Evolutionary conservation across 1,140 invertebrate genomes (phyloP).

Genomic region (Drosophila jambulina): DNA sequence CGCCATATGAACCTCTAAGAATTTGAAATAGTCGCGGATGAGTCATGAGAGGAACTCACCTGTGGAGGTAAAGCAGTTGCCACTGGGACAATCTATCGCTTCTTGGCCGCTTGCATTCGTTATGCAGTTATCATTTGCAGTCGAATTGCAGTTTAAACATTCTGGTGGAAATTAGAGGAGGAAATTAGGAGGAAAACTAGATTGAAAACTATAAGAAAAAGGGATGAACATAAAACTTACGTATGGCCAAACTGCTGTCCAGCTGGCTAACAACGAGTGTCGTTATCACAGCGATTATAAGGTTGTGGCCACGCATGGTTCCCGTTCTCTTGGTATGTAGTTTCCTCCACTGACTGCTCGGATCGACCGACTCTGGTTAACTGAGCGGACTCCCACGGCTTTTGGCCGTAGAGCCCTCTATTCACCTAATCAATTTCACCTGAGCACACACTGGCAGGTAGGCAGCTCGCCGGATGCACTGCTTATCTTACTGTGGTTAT

Average conservation of each 20-base stretch:
- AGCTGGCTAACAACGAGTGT: constrained; percentile 26
- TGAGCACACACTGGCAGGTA: constrained; percentile 3
- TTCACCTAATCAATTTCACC: constrained; percentile 50
- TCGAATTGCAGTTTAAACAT: constrained; percentile 12
- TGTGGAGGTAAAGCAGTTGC: constrained; percentile 6
- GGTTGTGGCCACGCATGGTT: constrained; percentile 20
- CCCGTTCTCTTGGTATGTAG: neutral
- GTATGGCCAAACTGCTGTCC: constrained; percentile 5
- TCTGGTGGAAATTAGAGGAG: neutral
- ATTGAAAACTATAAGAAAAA: no score
- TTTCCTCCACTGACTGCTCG: constrained; percentile 13
- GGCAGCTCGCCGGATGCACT: constrained; percentile 22
- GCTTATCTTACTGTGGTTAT: constrained; percentile 51
- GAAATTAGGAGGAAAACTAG: neutral
- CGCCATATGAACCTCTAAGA: constrained; percentile 4
- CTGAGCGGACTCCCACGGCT: constrained; percentile 43
- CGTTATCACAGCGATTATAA: constrained; percentile 26
- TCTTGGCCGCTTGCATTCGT: no score
- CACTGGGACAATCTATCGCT: neutral
- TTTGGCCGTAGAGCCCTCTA: constrained; percentile 17
- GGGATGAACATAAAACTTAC: constrained; percentile 7
- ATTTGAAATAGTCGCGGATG: constrained; percentile 27
- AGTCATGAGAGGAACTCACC: constrained; percentile 37
- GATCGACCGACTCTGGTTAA: constrained; percentile 33
- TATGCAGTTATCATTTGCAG: neutral